Base-by-base conservation (phyloP, 2,888 invertebrate genomes). In the Druceiella hillmani region DNA sequence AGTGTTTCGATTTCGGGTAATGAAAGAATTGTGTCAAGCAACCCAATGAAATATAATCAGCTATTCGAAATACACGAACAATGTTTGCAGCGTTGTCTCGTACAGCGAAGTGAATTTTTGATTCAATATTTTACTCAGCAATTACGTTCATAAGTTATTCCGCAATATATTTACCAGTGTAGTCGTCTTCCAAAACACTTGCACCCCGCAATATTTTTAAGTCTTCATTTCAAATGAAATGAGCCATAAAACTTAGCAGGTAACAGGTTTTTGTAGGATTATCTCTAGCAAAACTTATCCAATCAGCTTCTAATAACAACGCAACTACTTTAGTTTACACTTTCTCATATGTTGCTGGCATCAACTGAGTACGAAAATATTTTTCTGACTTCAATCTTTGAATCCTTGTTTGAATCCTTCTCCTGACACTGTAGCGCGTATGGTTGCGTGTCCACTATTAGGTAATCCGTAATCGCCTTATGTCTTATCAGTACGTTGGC, bases 231-330 rank as follows among this genome's bases (percentile, higher is more conserved):
- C 38, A 29, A 33, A 42, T 11, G 17, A 42, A 42, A 39, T 42
- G 42, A 26, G 42, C 39, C 20, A 33, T 42, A 32, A 39, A 42
- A 36, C 38, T 28, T 36, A 42, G 33, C 32, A 42, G 39, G 12
- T 36, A 42, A 39, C 36, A 42, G 20, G 39, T 42, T 39, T 42
- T 42, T 33, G 39, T 39, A 15, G 36, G 39, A 36, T 42, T 42
- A 39, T 42, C 42, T 9, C 32, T 41, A 28, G 33, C n/a, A n/a
- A n/a, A n/a, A n/a, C n/a, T n/a, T n/a, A n/a, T n/a, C n/a, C n/a
- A n/a, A n/a, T 38, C 30, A 26, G 31, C 30, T 24, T 33, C 25
- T 7, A 6, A 14, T 31, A 38, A 20, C 31, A 31, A 14, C 15
- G 24, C 6, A 11, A 39, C 34, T 26, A 39, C 29, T 31, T 34